Base-by-base conservation (phyloP, 2,113 vertebrate species). In the Synchiropus splendidus region DNA sequence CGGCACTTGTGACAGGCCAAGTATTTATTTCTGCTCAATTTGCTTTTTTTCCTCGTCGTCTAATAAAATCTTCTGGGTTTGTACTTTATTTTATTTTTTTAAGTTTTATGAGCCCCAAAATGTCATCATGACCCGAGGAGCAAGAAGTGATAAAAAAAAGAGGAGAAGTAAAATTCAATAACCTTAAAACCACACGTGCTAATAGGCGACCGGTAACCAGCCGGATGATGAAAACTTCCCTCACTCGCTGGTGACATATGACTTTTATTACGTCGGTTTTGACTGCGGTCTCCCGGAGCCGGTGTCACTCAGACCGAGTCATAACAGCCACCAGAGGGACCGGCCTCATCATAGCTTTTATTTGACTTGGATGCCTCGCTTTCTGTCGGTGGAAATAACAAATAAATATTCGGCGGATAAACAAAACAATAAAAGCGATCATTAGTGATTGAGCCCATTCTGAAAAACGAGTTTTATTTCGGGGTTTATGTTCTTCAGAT, bases 391-490 rank as follows among this genome's bases (percentile, higher is more conserved):
- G 53, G 16, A 58, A 64, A 76, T 61, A 67, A 64, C 53, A 70
- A 82, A 70, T 63, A 61, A 59, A 71, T 41, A 48, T 60, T 53
- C 40, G 34, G 54, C 48, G 70, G 75, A 67, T 77, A 83, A 84
- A 84, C 79, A 85, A 76, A 81, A 67, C 75, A 69, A 77, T 80
- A 74, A 82, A 80, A 75, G 41, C 79, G 75, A 75, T 76, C 79
- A 80, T 81, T 77, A 70, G 39, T 48, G 15, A 17, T 54, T 45
- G 38, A 69, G 61, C 48, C 46, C 18, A 8, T 35, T 55, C 38
- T 57, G 49, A 72, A 66, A 53, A 58, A 59, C 54, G 34, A 42
- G 40, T 61, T 59, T 49, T 49, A 36, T 51, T 40, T 40, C 37
- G 4, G 21, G 21, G 14, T 53, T 54, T 18, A 39, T 18, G 2